Evolutionary conservation across 1,140 invertebrate species (phyloP), one percentile per base, ranked within the genome.

Genomic region (Heliconius nattereri): DNA sequence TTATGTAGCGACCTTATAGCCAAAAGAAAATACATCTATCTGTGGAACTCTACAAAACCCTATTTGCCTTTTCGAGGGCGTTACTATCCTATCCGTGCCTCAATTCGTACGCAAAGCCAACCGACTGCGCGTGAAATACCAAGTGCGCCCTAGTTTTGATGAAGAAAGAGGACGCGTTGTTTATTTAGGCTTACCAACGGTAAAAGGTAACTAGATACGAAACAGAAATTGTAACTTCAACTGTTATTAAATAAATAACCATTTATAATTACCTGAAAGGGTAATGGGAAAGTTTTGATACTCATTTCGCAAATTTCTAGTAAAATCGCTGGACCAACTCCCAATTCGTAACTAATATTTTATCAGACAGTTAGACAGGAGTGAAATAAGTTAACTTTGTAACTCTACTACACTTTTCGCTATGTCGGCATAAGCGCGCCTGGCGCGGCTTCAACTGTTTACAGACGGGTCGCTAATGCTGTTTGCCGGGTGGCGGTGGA

Each of bases 71-170:
- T 91, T 86, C 71, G 60, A 85, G 87, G 86, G 87, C 87, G 88
- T 90, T 90, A 91, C 87, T 90, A 92, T 94, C 91, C 87, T 90
- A 92, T 94, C 91, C 91, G 87, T 89, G 85, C 86, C 86, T 90
- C 92, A 85, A 91, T 92, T 94, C 89, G 85, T 86, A 91, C 88
- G 87, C 85, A 91, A 93, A 91, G 90, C 88, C 85, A 86, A 84
- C 85, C 87, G 86, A 85, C 86, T 90, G 88, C 90, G 89, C 90
- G 88, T 91, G 89, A 91, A 92, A 94, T 94, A 94, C 91, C 88
- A 92, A 92, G 85, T 91, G 85, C 86, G 92, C 79, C 88, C 92
- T 87, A 91, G 86, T 92, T 92, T 88, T 84, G 85, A 78, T 76
- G 84, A 87, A 88, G 86, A 83, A 87, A 88, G 86, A 83, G 85